Conservation (phyloP, 2,888 invertebrate species). For the Acronicta alni region DNA sequence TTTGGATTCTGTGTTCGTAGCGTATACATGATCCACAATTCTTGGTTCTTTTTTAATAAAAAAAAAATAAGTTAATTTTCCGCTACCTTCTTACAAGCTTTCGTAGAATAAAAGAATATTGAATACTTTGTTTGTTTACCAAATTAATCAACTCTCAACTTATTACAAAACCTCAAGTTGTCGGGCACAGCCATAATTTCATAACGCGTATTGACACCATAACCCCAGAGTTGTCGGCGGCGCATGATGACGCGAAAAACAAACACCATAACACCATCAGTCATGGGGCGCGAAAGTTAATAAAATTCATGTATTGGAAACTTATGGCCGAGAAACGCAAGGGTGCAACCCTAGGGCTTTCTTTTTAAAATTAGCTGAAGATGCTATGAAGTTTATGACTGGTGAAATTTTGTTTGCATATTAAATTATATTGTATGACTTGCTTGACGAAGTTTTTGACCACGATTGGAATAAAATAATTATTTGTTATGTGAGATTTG, state of each 20-base stretch:
- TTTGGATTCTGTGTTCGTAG: too few species aligned
- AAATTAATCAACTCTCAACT: constrained; percentile 7
- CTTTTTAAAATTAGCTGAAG: constrained; percentile 67
- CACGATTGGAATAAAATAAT: too few species aligned
- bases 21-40: too few species aligned
- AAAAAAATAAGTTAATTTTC: too few species aligned
- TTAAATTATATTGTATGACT: constrained; percentile 46
- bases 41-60: too few species aligned
- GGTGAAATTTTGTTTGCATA: constrained; percentile 61
- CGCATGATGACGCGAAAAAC: constrained; percentile 87
- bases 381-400: constrained; percentile 60
- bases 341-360: constrained; percentile 78
- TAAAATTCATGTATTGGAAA: constrained; percentile 90
- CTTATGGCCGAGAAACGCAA: constrained; percentile 86
- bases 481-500: not conserved
- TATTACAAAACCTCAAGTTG: constrained; percentile 15
- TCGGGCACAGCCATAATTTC: constrained; percentile 33
- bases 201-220: constrained; percentile 55
- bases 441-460: constrained; percentile 26
- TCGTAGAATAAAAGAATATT: not conserved
- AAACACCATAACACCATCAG: constrained; percentile 79
- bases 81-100: too few species aligned
- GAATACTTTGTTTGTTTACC: not conserved
- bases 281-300: constrained; percentile 82
- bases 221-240: constrained; percentile 77